Evolutionary conservation across 2,113 vertebrate species (phyloP), one percentile per base, ranked within the genome.

Genomic region (Scophthalmus maximus): DNA sequence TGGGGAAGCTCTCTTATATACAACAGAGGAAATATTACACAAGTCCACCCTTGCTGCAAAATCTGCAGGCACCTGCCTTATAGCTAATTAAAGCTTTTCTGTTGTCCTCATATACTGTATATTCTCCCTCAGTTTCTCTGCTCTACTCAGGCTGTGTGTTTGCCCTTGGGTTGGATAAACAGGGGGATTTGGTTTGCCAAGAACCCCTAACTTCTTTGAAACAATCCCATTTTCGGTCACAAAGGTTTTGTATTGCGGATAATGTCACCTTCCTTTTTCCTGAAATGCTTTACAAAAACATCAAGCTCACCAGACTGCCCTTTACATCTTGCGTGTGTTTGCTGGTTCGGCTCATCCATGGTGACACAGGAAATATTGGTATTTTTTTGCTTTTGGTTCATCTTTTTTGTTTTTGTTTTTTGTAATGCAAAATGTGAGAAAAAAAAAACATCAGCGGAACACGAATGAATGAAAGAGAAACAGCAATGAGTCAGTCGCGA

Each of bases 401-500:
- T 26, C 6, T 7, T n/a, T 0, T 55, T n/a, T 47, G n/a, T n/a
- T n/a, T n/a, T n/a, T n/a, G n/a, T n/a, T 8, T 18, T 63, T 42
- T 49, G 3, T 12, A 30, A 14, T 26, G 23, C 57, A 64, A 38
- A 65, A 47, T 23, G 8, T 26, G 26, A 38, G 52, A 38, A 11
- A 20, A n/a, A 38, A 12, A 55, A 57, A 30, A 56, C 11, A 65
- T 51, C n/a, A 22, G 17, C 30, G 30, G 40, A 36, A 29, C 46
- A 40, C 59, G 53, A 82, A 81, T 63, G 53, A 82, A 81, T 66
- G 59, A 51, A 77, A 75, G 32, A 18, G 20, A 52, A 62, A 76
- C n/a, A 8, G 25, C 22, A 55, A 27, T 77, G 78, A 82, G 18
- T 71, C 55, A 68, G 68, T 29, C 6, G 53, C 32, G 50, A 81